Evolutionary conservation across 2,888 invertebrate genomes (phyloP), one percentile per base, ranked within the genome.

Genomic region (Agrochola lota): DNA sequence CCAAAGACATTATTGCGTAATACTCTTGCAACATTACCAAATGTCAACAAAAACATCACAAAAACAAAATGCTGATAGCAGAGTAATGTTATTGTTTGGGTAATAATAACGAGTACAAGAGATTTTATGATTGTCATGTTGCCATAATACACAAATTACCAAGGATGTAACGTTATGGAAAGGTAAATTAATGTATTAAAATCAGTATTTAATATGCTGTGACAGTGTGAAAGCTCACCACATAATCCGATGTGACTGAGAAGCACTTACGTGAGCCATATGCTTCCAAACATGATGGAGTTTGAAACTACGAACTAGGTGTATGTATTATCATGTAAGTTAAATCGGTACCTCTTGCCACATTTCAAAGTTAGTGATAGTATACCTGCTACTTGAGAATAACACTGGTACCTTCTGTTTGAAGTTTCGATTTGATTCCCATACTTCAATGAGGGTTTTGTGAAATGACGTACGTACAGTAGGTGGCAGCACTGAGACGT

Each of bases 241-340:
- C 70, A 8, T 64, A 72, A 85, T 69, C 46, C n/a, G 30, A 17
- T 72, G 35, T 69, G 82, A 69, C 68, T n/a, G 26, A 15, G 7
- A 75, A 43, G 60, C 82, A 83, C 83, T 85, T 81, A 70, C 67
- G n/a, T 1, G 79, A 9, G 30, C 57, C 63, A 78, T 69, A 52
- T 30, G 59, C 69, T 78, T 59, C 7, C 43, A 40, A 55, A 80
- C 83, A 52, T 59, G 57, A 43, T 59, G n/a, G 20, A 78, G 83
- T 78, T 83, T 46, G 52, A 66, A 78, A 83, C 83, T 77, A 78
- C 60, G 35, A 83, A 35, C 20, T 64, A 52, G 26, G 2, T 46
- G n/a, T 49, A n/a, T 23, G 11, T 60, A 49, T 52, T 59, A 67
- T 64, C 76, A 12, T 57, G 57, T 59, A 66, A 75, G 49, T 59